Evolutionary conservation across 2,113 vertebrate species (phyloP).

Genomic region (Misgurnus anguillicaudatus): DNA sequence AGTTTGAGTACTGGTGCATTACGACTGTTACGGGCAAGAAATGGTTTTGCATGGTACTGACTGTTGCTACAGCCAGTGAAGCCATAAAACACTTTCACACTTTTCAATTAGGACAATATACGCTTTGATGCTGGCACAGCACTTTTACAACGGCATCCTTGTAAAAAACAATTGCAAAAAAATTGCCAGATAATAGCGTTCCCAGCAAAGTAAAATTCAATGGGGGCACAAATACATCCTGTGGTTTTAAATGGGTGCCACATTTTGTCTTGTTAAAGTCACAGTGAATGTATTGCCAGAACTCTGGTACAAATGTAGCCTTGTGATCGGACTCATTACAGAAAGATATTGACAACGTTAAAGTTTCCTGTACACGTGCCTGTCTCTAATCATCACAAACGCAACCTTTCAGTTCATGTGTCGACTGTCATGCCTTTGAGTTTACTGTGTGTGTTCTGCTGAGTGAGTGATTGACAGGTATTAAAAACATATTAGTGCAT

Average conservation of each 20-base stretch:
- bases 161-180: constrained; percentile 35
- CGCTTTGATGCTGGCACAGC: constrained; percentile 49
- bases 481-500: no score
- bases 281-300: constrained; percentile 16
- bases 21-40: neutral
- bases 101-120: constrained; percentile 65
- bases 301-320: constrained; percentile 42
- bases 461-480: neutral
- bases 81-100: constrained; percentile 66
- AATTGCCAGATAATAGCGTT: constrained; percentile 64
- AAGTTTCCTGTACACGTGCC: constrained; percentile 19
- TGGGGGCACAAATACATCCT: constrained; percentile 22
- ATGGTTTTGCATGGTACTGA: constrained; percentile 25
- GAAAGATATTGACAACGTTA: constrained; percentile 34
- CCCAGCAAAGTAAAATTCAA: constrained; percentile 63
- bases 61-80: constrained; percentile 55
- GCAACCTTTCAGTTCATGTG: constrained; percentile 32
- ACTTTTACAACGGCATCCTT: constrained; percentile 4
- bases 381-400: constrained; percentile 35
- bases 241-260: constrained; percentile 27
- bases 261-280: constrained; percentile 52
- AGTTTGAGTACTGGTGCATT: neutral
- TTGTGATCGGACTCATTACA: constrained; percentile 55
- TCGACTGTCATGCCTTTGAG: neutral
- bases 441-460: constrained; percentile 15